Percentiles rank a stretch among this genome's conserved stretches.
phyloP scores from a whole-genome alignment of 2,888 invertebrate genomes.

The Macrostomum cliftonense region DNA sequence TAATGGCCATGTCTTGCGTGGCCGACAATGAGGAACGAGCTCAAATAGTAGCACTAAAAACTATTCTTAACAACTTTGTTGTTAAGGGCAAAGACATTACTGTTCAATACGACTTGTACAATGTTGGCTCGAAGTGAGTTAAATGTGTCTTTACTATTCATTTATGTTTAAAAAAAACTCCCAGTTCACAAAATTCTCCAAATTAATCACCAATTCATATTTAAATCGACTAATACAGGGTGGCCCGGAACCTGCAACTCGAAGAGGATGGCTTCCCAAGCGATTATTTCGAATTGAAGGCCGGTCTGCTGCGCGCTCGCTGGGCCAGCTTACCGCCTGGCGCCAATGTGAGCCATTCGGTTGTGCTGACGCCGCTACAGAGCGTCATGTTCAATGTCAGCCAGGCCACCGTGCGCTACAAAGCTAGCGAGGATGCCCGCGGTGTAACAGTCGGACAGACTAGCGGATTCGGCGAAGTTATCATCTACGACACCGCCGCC shows the following conservation, averaged over 20 bases:
- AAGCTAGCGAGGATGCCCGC: constrained; percentile 50
- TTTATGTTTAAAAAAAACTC: no score
- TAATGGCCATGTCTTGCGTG: background rate
- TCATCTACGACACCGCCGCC: no score
- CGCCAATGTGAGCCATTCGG: constrained; percentile 76
- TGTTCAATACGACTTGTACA: constrained; percentile 77
- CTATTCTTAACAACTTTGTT: constrained; percentile 78
- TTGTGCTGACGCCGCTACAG: constrained; percentile 68
- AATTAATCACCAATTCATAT: background rate
- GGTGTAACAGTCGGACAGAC: no score
- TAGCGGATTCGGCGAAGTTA: no score
- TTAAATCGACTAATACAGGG: constrained; percentile 30
- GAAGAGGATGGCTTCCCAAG: constrained; percentile 77
- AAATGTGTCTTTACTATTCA: no score
- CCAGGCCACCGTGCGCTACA: constrained; percentile 75
- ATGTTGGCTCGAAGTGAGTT: constrained; percentile 58
- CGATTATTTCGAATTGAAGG: constrained; percentile 68
- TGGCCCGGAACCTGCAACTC: constrained; percentile 69
- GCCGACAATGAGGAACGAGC: background rate
- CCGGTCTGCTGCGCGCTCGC: constrained; percentile 55
- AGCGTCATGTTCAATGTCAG: constrained; percentile 92
- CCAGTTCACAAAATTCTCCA: no score
- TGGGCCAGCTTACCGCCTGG: constrained; percentile 78
- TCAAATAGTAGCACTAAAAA: constrained; percentile 56
- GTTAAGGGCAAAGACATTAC: constrained; percentile 89